These are phyloP conservation scores for Scaeva pyrastri DNA, from an alignment of 2,888 invertebrate species.

Conservation along the genomic window DNA sequence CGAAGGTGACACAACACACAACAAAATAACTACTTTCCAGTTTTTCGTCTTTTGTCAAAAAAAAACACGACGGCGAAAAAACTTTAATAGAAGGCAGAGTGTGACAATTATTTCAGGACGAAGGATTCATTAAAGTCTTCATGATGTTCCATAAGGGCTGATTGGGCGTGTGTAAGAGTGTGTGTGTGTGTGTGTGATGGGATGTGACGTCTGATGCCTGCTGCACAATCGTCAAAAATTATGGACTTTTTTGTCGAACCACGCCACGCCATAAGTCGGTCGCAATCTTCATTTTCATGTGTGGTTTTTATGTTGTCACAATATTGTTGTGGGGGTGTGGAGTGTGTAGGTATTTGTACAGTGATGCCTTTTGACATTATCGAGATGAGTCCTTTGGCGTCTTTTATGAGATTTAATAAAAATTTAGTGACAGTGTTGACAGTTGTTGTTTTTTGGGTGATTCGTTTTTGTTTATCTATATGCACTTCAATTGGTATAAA, in stretches of 20 bases:
- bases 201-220: background rate
- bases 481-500: background rate
- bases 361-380: constrained; percentile 36
- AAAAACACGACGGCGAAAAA: background rate
- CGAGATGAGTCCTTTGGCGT: constrained; percentile 53
- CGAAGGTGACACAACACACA: too few relatives aligned
- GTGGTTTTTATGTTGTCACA: constrained; percentile 10
- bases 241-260: constrained; percentile 43
- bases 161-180: background rate
- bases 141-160: background rate
- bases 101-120: constrained; percentile 63
- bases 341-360: too few relatives aligned
- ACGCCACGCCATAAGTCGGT: background rate
- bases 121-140: constrained; percentile 50
- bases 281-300: background rate
- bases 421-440: constrained; percentile 55
- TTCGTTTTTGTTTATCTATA: constrained; percentile 24
- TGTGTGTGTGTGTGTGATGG: too few relatives aligned
- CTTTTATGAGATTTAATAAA: constrained; percentile 63
- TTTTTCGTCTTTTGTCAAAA: constrained; percentile 25
- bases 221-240: constrained; percentile 35
- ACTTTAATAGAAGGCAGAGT: constrained; percentile 54
- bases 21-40: constrained; percentile 8
- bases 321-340: too few relatives aligned
- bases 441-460: constrained; percentile 24